A percentile compares a stretch with the other conserved stretches of the same genome.
phyloP scores from a whole-genome alignment of 2,113 vertebrate genomes.

The Lycocorax pyrrhopterus region DNA sequence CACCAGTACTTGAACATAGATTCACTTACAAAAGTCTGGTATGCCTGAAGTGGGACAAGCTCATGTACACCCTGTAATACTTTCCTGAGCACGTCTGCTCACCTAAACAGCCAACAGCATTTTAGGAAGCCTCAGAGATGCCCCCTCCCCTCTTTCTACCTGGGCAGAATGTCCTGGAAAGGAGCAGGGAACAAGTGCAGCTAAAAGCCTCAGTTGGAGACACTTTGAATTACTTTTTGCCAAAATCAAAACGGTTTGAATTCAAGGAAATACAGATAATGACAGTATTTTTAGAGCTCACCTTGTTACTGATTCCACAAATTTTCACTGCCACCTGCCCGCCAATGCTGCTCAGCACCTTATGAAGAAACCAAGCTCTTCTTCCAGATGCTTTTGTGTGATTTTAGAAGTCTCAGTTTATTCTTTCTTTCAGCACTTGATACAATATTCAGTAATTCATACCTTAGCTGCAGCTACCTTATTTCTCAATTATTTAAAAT shows the following conservation, averaged over 20 bases:
- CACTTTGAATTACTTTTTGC: background rate
- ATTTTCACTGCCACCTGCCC: background rate
- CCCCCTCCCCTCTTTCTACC: background rate
- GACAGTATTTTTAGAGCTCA: background rate
- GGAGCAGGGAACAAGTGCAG: background rate
- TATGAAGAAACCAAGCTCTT: background rate
- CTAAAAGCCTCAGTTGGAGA: background rate
- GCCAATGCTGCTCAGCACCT: background rate
- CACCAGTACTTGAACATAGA: fast-evolving
- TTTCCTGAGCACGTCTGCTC: background rate
- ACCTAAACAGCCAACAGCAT: background rate
- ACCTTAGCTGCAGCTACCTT: background rate
- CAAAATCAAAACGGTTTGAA: background rate
- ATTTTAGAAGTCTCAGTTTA: background rate
- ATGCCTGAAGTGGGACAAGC: background rate
- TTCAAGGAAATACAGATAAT: background rate
- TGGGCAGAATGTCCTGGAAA: background rate
- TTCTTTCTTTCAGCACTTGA: background rate
- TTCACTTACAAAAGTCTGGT: background rate
- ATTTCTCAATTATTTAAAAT: constrained; percentile 11
- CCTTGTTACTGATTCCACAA: background rate
- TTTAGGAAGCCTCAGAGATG: background rate
- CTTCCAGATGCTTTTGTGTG: background rate
- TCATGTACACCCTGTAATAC: background rate
- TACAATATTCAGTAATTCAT: background rate